Base-by-base conservation (phyloP, 2,113 vertebrate genomes). In the Siniperca knerii region DNA sequence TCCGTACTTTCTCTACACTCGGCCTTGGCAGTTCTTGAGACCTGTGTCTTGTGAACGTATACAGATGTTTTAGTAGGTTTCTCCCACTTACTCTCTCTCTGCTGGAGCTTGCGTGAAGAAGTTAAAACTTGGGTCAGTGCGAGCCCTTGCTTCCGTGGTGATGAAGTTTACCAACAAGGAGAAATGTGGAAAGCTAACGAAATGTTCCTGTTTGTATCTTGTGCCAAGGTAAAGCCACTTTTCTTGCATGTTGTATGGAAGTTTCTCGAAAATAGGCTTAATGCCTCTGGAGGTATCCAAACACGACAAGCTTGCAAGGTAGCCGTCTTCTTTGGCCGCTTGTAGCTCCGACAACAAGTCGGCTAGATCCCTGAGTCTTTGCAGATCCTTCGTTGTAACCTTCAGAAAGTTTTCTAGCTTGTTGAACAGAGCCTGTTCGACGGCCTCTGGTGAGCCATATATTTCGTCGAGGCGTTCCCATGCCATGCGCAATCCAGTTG, bases 381-480 rank as follows among this genome's bases (percentile, higher is more conserved):
- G 25, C 20, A 10, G 61, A n/a, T 57, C 58, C 29, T 65, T 52
- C 23, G 25, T 52, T 20, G 44, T 23, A 2, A 77, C 9, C 18
- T 65, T 64, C 6, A 61, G 60, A 12, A 57, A 78, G 35, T 6
- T 44, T 54, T 58, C 52, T 8, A 78, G 16, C 29, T 29, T 69
- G 16, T 4, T 44, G 50, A 78, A 78, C 0, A 78, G 37, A 42
- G 64, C 75, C 12, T 65, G 44, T 48, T 77, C 46, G 8, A 66
- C 29, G 1, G 62, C 75, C 11, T 29, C 29, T 29, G 29, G 29
- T 29, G 29, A 29, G 29, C 29, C 29, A 29, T 29, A 29, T 29
- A 29, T 77, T 58, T 79, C 52, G 2, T 79, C 52, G 2, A 79
- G 77, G 6, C 66, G 16, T 3, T 1, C n/a, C 77, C 77, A 69